Evolutionary conservation across 35 echinoderm and acorn worm genomes (phyloP).

Genomic region (Hemicentrotus pulcherrimus): DNA sequence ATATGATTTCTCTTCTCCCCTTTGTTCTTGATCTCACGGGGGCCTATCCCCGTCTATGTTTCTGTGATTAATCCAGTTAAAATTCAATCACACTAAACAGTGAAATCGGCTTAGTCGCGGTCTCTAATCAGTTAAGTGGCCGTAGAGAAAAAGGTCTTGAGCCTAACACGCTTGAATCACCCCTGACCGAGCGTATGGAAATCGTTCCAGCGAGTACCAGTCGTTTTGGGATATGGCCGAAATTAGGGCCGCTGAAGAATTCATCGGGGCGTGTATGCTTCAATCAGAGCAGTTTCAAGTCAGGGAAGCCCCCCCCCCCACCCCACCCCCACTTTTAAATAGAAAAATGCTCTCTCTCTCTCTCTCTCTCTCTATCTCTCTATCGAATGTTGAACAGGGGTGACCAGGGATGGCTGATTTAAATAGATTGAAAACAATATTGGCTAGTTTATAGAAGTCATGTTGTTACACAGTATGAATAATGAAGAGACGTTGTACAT

Average conservation of each 20-base stretch:
- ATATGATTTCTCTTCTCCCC: not conserved
- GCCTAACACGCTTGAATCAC: not conserved
- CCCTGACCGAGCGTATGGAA: not conserved
- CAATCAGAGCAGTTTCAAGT: slow-evolving; percentile 1
- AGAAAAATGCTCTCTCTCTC: not conserved
- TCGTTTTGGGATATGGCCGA: slow-evolving; percentile 8
- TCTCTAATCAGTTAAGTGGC: slow-evolving; percentile 54
- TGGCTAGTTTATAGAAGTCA: too few relatives aligned
- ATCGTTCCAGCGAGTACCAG: not conserved
- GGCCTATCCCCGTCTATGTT: slow-evolving; percentile 16
- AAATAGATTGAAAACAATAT: too few relatives aligned
- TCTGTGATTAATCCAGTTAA: slow-evolving; percentile 48
- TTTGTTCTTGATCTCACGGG: slow-evolving; percentile 28
- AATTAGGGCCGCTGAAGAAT: not conserved
- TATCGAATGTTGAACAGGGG: not conserved
- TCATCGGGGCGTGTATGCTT: not conserved
- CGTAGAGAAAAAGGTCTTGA: slow-evolving; percentile 12
- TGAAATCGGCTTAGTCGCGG: slow-evolving; percentile 44
- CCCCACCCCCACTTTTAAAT: not conserved
- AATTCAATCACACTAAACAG: slow-evolving; percentile 55
- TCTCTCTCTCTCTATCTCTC: too few relatives aligned
- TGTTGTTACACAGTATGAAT: too few relatives aligned
- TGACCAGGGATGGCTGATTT: too few relatives aligned
- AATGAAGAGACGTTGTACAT: too few relatives aligned
- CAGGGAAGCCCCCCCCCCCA: not conserved